Base-by-base conservation (phyloP, 1,140 invertebrate genomes). In the Colletes latitarsis region DNA sequence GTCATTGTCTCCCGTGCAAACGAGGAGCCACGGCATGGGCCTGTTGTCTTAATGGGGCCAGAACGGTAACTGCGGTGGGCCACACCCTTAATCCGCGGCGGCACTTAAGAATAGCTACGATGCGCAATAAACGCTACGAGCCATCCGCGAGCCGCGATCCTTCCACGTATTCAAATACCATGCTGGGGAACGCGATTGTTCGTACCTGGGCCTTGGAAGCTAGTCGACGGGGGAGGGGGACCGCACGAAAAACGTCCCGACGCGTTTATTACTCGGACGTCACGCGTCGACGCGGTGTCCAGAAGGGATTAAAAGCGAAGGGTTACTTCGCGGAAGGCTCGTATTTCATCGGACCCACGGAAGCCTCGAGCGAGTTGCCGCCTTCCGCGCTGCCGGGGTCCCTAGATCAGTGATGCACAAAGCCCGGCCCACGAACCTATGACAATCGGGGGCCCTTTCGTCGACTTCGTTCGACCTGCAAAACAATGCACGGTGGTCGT, bases 1-100 rank as follows among this genome's bases (percentile, higher is more conserved):
- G 75, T 77, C 74, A 79, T 75, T 81, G 72, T 81, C 73, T 75
- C 66, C 66, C 15, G 52, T 75, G 57, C 57, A 83, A 79, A 82
- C 75, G 75, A 74, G 70, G 46, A 69, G 49, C 66, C 58, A 77
- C 30, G 30, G 43, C 52, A 30, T 30, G 43, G 30, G 69, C 64
- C 66, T 84, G 69, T 83, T 80, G 71, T 66, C 58, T 81, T 81
- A 83, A 83, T 83, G 66, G 43, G 57, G 62, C 58, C 67, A 84
- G 72, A 63, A 85, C 55, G 77, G 68, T 84, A 85, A 84, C 67
- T 73, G 57, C 68, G 58, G 30, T 81, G 62, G 71, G 57, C 68
- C 68, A 78, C 81, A 71, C 67, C 83, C 68, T 83, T 81, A 85
- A 85, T 83, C 69, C 73, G 21, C 67, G 60, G 39, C 67, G n/a